phyloP scores from a whole-genome alignment of 2,797 vertebrate genomes.

The Gallinago stenura region DNA sequence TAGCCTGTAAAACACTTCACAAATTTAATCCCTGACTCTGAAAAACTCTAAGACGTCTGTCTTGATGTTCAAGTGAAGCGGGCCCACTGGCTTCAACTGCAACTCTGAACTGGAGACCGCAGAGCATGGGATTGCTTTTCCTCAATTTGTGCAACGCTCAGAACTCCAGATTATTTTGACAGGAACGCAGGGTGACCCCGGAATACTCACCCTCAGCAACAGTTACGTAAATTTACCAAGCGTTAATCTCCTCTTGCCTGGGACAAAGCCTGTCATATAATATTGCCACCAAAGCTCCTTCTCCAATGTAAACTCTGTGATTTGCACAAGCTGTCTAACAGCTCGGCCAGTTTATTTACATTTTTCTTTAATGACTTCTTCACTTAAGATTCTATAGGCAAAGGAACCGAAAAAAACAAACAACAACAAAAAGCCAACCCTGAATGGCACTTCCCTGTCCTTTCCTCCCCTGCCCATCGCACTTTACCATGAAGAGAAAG shows the following conservation, averaged over 20 bases:
- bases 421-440: accelerated
- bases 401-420: neutral
- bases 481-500: neutral
- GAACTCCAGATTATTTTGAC: no score
- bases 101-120: neutral
- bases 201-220: neutral
- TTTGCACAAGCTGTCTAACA: neutral
- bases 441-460: neutral
- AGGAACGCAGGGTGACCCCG: neutral
- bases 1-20: neutral
- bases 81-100: neutral
- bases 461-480: neutral
- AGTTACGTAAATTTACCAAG: neutral
- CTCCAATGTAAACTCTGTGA: neutral
- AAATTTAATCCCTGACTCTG: neutral
- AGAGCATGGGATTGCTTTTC: neutral
- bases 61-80: neutral
- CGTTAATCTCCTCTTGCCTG: neutral
- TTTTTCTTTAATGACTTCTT: neutral
- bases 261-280: neutral
- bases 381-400: neutral
- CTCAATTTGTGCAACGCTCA: neutral
- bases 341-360: neutral
- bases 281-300: neutral
- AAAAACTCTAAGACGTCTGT: neutral